Evolutionary conservation across 2,113 vertebrate species (phyloP).

Genomic region (Delphinapterus leucas): DNA sequence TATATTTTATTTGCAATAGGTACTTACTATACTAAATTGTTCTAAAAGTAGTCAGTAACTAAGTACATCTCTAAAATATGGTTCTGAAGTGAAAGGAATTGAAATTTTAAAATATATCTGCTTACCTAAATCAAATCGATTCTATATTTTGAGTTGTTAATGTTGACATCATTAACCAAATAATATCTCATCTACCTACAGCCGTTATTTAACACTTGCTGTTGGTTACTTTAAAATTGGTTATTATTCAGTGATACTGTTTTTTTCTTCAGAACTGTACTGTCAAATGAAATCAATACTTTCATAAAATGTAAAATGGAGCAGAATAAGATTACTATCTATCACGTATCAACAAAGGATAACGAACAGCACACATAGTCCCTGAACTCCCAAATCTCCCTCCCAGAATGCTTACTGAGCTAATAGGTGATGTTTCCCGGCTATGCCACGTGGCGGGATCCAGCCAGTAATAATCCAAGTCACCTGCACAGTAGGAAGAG

Average conservation of each 20-base stretch:
- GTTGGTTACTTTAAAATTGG: constrained; percentile 26
- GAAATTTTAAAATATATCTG: neutral
- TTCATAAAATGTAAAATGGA: neutral
- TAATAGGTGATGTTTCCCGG: constrained; percentile 89
- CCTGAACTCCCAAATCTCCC: neutral
- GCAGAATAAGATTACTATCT: neutral
- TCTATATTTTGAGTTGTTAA: neutral
- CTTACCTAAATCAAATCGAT: neutral
- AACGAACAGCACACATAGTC: neutral
- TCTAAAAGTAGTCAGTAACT: neutral
- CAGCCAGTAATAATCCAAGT: constrained; percentile 98
- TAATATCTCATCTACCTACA: neutral
- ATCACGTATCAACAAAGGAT: neutral
- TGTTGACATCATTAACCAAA: neutral
- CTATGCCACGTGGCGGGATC: constrained; percentile 98
- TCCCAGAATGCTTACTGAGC: constrained; percentile 83
- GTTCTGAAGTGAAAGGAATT: neutral
- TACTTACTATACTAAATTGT: neutral
- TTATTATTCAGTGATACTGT: neutral
- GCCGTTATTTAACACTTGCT: neutral
- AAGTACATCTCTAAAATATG: neutral
- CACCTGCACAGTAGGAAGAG: constrained; percentile 85
- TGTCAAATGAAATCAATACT: constrained; percentile 2
- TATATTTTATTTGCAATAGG: neutral
- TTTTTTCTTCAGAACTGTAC: neutral